A percentile compares a stretch with the other conserved stretches of the same genome.
phyloP scores from a whole-genome alignment of 2,113 vertebrate species.

The Heterotilapia buettikoferi region DNA sequence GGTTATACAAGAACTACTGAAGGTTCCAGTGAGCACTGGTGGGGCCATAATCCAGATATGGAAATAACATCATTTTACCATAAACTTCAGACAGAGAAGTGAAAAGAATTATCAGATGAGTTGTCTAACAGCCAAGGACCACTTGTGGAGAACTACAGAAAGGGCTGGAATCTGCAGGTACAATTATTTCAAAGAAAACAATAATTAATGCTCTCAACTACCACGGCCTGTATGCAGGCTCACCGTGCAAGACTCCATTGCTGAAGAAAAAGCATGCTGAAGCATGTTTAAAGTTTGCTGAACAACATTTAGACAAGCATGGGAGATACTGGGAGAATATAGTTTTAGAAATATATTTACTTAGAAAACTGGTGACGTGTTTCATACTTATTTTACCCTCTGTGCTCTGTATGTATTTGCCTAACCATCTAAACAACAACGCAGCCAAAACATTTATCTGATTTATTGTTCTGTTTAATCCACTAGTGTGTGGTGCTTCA shows the following conservation, averaged over 20 bases:
- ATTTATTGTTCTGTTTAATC: background rate
- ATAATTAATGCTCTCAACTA: background rate
- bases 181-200: background rate
- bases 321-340: background rate
- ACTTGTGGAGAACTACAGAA: background rate
- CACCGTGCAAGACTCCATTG: background rate
- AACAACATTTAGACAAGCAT: background rate
- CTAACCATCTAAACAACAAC: background rate
- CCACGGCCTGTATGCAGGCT: background rate
- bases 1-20: background rate
- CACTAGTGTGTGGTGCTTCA: background rate
- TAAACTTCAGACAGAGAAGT: background rate
- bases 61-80: background rate
- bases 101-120: background rate
- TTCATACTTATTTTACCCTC: background rate
- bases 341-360: background rate
- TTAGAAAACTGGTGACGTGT: rapidly evolving
- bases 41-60: background rate
- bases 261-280: background rate
- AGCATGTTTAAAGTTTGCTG: background rate
- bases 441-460: background rate
- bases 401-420: background rate
- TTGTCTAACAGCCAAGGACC: background rate
- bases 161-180: rapidly evolving
- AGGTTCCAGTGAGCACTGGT: background rate